Base-by-base conservation (phyloP, 2,113 vertebrate genomes). In the Rhinoptilus africanus region DNA sequence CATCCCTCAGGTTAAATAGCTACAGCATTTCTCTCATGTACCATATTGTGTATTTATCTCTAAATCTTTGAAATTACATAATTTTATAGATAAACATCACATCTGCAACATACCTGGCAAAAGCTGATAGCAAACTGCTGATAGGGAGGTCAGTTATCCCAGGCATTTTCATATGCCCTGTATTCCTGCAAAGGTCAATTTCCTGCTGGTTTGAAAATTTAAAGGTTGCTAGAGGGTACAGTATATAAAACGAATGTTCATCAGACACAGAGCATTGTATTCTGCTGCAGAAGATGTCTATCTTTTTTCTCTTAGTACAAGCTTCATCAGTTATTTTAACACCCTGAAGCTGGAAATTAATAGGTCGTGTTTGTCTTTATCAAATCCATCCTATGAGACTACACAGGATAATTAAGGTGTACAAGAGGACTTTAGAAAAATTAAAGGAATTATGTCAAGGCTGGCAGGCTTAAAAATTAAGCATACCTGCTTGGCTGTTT, bases 321-420 rank as follows among this genome's bases (percentile, higher is more conserved):
- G 45, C 43, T 79, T 95, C 73, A 89, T 60, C 63, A 16, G 48
- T 45, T 86, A 89, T 82, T 95, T 95, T 94, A 96, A 76, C 87
- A 88, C 27, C 41, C 12, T 53, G 48, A 86, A 54, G 63, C 4
- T 75, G 37, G 87, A 92, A 94, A 95, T 85, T 87, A 95, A 77
- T 84, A 82, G n/a, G 63, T 94, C 12, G 1, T 35, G n/a, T 72
- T 96, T 96, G 63, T 71, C 60, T 59, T 89, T 88, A 94, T 86
- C 77, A 92, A 89, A 95, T 56, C 34, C 39, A 86, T 54, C 91
- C 88, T 84, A n/a, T 48, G 64, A 91, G 59, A 91, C 63, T 51
- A 53, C 17, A 68, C 14, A 47, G 39, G 69, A 89, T 85, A 86
- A 95, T 87, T 94, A 85, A 85, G 89, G 89, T 30, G 56, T 92